Conservation (phyloP, 2,888 invertebrate species). For the Bugulina stolonifera region DNA sequence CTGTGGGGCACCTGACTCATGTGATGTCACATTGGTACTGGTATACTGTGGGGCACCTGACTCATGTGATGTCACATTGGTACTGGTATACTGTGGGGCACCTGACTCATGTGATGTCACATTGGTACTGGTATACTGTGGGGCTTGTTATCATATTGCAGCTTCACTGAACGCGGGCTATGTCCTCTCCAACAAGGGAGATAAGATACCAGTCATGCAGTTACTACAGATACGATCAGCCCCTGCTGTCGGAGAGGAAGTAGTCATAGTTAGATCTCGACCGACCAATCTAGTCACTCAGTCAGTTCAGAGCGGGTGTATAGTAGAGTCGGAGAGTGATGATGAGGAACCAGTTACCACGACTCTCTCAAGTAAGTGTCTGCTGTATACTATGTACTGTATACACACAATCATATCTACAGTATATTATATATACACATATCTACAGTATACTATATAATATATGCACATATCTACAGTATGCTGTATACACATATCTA, state of each 20-base stretch:
- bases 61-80: too few relatives aligned
- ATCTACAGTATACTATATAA: too few relatives aligned
- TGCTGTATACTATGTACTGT: background rate
- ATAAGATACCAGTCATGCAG: background rate
- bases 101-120: too few relatives aligned
- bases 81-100: too few relatives aligned
- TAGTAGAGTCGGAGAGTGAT: slow-evolving; percentile 23
- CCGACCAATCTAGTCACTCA: background rate
- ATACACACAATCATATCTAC: background rate
- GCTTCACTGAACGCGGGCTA: background rate
- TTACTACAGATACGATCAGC: background rate
- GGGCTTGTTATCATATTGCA: background rate
- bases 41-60: too few relatives aligned
- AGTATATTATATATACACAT: background rate
- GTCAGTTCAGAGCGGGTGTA: background rate
- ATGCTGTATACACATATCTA: too few relatives aligned
- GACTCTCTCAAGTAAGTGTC: background rate
- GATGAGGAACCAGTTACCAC: background rate
- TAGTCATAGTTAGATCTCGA: background rate
- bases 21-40: too few relatives aligned
- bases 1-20: too few relatives aligned
- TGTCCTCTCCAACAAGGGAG: background rate
- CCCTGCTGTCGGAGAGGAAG: slow-evolving; percentile 11
- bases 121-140: background rate
- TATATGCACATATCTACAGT: too few relatives aligned